A percentile compares a stretch with the other conserved stretches of the same genome.
Evolutionary conservation across 2,797 vertebrate genomes (phyloP).

Genomic region (Sandelia bainsii): DNA sequence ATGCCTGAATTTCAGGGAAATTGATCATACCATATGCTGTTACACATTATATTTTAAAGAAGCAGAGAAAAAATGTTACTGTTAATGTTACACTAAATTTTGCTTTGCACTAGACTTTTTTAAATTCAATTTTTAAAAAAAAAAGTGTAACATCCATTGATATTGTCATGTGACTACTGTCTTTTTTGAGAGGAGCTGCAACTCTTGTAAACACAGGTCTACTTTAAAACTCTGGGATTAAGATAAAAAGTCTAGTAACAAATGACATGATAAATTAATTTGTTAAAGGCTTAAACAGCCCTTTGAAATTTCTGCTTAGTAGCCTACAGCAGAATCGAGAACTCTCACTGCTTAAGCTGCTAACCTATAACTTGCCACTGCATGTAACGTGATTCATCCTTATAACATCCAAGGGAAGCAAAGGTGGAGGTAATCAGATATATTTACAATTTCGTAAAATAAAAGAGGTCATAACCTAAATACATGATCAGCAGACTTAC

Average conservation of each 20-base stretch:
- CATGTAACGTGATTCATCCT: constrained; percentile 58
- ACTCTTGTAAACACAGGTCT: neutral
- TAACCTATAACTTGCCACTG: constrained; percentile 48
- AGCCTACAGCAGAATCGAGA: constrained; percentile 64
- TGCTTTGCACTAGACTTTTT: too few species aligned
- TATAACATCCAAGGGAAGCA: constrained; percentile 44
- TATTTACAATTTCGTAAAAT: constrained; percentile 49
- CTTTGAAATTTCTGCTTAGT: constrained; percentile 50
- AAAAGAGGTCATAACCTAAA: constrained; percentile 39
- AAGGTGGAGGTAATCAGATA: constrained; percentile 47
- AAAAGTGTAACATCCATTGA: neutral
- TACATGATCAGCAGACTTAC: constrained; percentile 41
- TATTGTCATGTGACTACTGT: neutral
- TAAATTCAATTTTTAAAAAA: too few species aligned
- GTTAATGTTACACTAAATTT: neutral
- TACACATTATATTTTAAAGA: constrained; percentile 48
- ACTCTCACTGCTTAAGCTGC: constrained; percentile 49
- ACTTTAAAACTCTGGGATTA: neutral
- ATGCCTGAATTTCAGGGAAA: constrained; percentile 42
- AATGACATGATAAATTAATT: constrained; percentile 56
- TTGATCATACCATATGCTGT: constrained; percentile 38
- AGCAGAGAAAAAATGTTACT: neutral
- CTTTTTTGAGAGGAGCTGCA: neutral
- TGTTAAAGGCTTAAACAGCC: constrained; percentile 50
- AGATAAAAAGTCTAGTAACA: constrained; percentile 28